Percentiles rank a stretch among this genome's conserved stretches.
Conservation (phyloP, 2,888 invertebrate species). For the Salticus scenicus region DNA sequence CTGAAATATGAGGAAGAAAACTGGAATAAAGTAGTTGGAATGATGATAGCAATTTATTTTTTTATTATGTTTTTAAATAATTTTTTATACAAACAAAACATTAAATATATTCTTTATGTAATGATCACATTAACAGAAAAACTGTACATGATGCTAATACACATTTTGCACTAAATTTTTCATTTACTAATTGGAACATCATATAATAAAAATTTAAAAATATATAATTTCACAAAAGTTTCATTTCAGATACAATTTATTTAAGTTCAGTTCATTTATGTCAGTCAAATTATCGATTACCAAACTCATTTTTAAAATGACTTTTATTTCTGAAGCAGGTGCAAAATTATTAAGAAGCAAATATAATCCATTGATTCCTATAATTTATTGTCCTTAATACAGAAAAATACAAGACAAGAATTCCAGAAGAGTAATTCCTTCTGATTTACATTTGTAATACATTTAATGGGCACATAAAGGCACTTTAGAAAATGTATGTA, state of each 20-base stretch:
- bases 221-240: no score
- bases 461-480: conserved; percentile 54
- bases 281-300: no score
- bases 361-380: not conserved
- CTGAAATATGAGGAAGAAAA: no score
- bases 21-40: no score
- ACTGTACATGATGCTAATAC: conserved; percentile 45
- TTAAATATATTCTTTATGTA: conserved; percentile 23
- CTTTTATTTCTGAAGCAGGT: no score
- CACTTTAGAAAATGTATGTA: conserved; percentile 53
- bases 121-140: conserved; percentile 34
- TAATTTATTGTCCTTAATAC: conserved; percentile 13
- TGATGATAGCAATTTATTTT: conserved; percentile 23
- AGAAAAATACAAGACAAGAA: conserved; percentile 36
- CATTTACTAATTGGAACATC: no score
- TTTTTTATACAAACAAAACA: conserved; percentile 55
- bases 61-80: conserved; percentile 59
- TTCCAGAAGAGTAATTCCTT: conserved; percentile 22
- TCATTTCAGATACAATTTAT: no score
- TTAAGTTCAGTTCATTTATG: no score
- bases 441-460: conserved; percentile 36
- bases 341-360: not conserved
- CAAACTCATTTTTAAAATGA: no score
- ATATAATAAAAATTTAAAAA: no score
- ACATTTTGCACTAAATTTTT: conserved; percentile 6